Base-by-base conservation (phyloP, 53 echinoderm and acorn worm genomes). In the Crossaster papposus region DNA sequence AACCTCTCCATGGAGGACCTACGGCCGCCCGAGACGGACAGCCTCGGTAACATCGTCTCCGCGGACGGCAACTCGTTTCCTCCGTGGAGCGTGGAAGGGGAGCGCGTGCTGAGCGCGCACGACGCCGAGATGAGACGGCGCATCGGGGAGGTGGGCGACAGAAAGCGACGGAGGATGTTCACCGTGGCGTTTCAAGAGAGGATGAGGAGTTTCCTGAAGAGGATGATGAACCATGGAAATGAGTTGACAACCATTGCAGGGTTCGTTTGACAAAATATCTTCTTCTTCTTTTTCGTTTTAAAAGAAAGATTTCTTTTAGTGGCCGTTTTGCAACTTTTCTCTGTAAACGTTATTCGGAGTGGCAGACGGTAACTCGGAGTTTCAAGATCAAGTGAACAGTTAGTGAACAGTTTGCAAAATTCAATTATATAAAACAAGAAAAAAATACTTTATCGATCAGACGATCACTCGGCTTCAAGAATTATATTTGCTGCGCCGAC, bases 1-100 rank as follows among this genome's bases (percentile, higher is more conserved):
- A 72, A 85, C 58, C 75, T 87, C 14, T 77, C 77, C 32, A 12
- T 31, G 20, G 87, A 58, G 6, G 87, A 87, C 58, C 63, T 87
- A 7, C 76, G 76, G 58, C 87, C 87, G 36, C 87, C 87, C 26
- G 63, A 75, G 15, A 87, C 87, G 36, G 87, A 87, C 77, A 31
- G 28, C 3, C 77, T 36, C 87, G 87, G 87, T 77, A 36, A 87
- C 87, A 58, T 87, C 62, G 23, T 87, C 24, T 32, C 62, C 35
- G 87, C 51, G 3, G 62, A 54, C 54, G 80, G 29, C 3, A 55
- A 75, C 63, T 87, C 87, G 1, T 75, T 77, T 58, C 87, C 87
- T 0, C 35, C 55, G 17, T 34, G 32, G 77, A 87, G 87, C 55
- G 32, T 76, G 12, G 76, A 58, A 53, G 87, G 87, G 18, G 87